Conservation (phyloP, 1,140 invertebrate species). For the Phocides pigmalion region DNA sequence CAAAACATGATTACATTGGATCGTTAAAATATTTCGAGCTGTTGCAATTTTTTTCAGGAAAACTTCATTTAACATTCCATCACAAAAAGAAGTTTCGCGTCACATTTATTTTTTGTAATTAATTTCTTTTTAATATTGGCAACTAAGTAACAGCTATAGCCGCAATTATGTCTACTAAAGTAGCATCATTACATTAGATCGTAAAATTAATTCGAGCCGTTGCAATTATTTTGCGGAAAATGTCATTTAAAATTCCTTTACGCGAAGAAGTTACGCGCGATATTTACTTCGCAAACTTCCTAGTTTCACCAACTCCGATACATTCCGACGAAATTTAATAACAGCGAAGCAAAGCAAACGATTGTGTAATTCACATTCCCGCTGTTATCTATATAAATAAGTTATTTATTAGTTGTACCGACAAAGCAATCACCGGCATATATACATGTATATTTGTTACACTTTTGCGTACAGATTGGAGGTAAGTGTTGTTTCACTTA, state of each 20-base stretch:
- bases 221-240: slow-evolving; percentile 1
- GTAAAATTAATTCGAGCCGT: neutral
- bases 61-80: no score
- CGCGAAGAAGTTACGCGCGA: neutral
- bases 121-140: neutral
- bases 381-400: no score
- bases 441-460: no score
- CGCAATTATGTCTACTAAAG: neutral
- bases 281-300: slow-evolving; percentile 18
- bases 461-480: no score
- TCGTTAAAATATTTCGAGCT: no score
- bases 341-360: neutral
- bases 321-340: slow-evolving; percentile 9
- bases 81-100: no score
- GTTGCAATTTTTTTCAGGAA: no score
- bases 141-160: neutral
- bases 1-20: no score
- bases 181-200: neutral
- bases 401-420: no score
- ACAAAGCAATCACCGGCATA: no score
- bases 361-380: slow-evolving; percentile 3
- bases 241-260: neutral
- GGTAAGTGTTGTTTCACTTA: no score
- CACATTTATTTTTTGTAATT: no score
- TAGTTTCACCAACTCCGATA: slow-evolving; percentile 3